Evolutionary conservation across 2,888 invertebrate genomes (phyloP), one percentile per base, ranked within the genome.

Genomic region (Mythimna lalbum): DNA sequence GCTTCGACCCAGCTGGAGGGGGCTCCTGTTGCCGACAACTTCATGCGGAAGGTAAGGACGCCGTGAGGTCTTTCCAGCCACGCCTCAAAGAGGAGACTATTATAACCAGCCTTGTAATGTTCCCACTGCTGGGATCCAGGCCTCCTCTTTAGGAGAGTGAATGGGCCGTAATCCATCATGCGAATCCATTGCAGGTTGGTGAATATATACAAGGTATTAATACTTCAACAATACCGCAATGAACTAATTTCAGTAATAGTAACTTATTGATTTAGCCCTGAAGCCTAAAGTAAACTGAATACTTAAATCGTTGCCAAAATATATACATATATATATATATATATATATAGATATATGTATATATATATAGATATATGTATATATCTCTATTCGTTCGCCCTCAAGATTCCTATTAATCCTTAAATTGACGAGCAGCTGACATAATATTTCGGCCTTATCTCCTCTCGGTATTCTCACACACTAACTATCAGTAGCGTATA

Each of bases 361-460:
- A 27, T 27, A 61, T 27, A 73, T 27, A 73, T 27, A 27, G 4
- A 4, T 4, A 4, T 27, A 27, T 27, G 4, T 27, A 27, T 47
- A 52, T 39, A 1, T 27, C 14, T 52, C 6, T 21, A 55, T 39
- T 50, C 14, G 17, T 63, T 76, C 47, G 23, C 10, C n/a, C 43
- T 23, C n/a, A 60, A 60, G 47, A 55, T 39, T 57, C 43, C 14
- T 50, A 67, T 61, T 78, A 61, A 61, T 61, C 39, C 49, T 56
- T 5, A 49, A 64, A 80, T 43, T 59, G 65, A 80, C 52, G 62
- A 80, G 65, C 69, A 81, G 70, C 70, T 70, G 70, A 66, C 71
- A 76, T 36, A 76, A 71, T 63, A 78, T 76, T 57, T 53, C 57
- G 57, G n/a, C 36, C 21, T 65, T 49, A 63, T 72, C 17, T 63